A percentile compares a stretch with the other conserved stretches of the same genome.
Conservation (phyloP, 1,140 invertebrate genomes). For the Drepana arcuata region DNA sequence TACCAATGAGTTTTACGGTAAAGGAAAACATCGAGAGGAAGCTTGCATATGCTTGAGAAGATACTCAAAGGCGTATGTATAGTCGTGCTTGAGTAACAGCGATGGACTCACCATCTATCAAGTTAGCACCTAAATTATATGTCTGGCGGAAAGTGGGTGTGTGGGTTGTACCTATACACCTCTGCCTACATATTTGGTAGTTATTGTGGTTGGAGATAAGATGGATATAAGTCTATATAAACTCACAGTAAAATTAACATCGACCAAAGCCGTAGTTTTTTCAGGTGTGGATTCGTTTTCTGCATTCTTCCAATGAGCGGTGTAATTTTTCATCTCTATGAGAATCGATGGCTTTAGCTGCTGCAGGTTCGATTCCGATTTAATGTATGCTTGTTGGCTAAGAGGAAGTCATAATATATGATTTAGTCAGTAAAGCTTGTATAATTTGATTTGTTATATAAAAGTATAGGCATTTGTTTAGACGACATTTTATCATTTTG, state of each 20-base stretch:
- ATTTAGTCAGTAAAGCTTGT: not conserved
- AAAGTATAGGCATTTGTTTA: not conserved
- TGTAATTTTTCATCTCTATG: conserved; percentile 39
- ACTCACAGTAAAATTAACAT: conserved; percentile 45
- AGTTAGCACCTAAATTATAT: too few species aligned
- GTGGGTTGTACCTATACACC: too few species aligned
- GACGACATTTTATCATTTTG: not conserved
- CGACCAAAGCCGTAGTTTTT: conserved; percentile 30
- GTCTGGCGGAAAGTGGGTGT: too few species aligned
- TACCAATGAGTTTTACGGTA: too few species aligned
- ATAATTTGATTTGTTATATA: not conserved
- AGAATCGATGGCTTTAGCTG: conserved; percentile 29
- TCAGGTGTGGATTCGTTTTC: conserved; percentile 26
- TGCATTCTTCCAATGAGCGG: conserved; percentile 37
- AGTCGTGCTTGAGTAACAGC: too few species aligned
- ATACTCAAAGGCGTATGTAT: too few species aligned
- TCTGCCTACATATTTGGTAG: too few species aligned
- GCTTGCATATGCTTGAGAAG: too few species aligned
- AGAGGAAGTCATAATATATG: conserved; percentile 8
- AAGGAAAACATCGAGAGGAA: too few species aligned
- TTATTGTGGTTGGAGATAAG: too few species aligned
- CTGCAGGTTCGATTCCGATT: conserved; percentile 42
- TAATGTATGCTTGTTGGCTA: conserved; percentile 54
- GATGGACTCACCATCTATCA: too few species aligned
- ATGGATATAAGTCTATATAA: too few species aligned